Evolutionary conservation across 2,888 invertebrate genomes (phyloP).

Genomic region (Salticus scenicus): DNA sequence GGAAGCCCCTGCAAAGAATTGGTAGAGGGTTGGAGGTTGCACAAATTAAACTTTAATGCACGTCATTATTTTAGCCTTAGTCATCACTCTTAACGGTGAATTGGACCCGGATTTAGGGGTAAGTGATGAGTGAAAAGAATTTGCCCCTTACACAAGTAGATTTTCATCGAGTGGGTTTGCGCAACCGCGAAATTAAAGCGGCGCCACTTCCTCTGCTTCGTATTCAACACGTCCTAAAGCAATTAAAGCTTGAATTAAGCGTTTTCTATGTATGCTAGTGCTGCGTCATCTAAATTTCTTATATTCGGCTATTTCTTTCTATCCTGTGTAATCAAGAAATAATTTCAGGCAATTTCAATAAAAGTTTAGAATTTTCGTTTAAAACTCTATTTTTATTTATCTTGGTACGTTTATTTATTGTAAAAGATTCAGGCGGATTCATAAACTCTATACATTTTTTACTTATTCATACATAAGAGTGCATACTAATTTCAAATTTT

Average conservation of each 20-base stretch:
- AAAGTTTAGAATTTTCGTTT: too few species aligned
- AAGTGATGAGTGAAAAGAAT: slow-evolving; percentile 51
- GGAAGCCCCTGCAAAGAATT: slow-evolving; percentile 25
- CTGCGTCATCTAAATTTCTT: slow-evolving; percentile 14
- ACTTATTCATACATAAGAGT: too few species aligned
- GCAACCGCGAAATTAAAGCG: slow-evolving; percentile 44
- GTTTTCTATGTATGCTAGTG: slow-evolving; percentile 13
- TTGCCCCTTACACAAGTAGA: slow-evolving; percentile 23
- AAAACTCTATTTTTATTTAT: too few species aligned
- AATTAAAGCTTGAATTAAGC: slow-evolving; percentile 47
- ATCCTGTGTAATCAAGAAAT: not conserved
- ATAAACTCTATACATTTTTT: too few species aligned
- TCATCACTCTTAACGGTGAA: slow-evolving; percentile 66
- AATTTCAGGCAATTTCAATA: not conserved
- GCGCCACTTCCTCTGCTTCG: not conserved
- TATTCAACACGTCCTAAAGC: slow-evolving; percentile 35
- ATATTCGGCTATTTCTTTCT: not conserved
- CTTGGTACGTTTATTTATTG: too few species aligned
- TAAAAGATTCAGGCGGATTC: too few species aligned
- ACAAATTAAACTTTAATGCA: slow-evolving; percentile 68
- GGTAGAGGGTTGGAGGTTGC: slow-evolving; percentile 7
- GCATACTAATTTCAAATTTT: too few species aligned
- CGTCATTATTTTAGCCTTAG: slow-evolving; percentile 68
- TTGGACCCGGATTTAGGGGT: slow-evolving; percentile 29
- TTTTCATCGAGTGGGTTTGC: slow-evolving; percentile 33